phyloP scores from a whole-genome alignment of 1,140 invertebrate species.

The Nephila pilipes region DNA sequence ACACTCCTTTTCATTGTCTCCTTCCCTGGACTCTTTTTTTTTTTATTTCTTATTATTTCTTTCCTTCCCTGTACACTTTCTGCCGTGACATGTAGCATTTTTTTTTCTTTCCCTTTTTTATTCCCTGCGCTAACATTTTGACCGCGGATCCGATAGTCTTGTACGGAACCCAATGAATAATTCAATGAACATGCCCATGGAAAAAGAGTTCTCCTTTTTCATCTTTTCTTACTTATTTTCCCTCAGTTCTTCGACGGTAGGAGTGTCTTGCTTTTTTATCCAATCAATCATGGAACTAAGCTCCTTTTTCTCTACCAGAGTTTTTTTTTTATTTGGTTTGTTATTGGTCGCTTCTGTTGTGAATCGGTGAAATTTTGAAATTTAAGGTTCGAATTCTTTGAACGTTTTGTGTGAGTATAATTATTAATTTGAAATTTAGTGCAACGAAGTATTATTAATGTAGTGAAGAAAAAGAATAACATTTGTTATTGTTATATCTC shows the following conservation, averaged over 20 bases:
- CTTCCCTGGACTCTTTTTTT: background rate
- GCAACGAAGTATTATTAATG: no score
- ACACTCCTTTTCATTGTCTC: conserved; percentile 65
- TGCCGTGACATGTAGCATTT: conserved; percentile 25
- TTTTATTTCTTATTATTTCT: background rate
- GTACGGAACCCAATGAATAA: conserved; percentile 59
- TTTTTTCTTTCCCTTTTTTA: conserved; percentile 20
- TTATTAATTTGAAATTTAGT: no score
- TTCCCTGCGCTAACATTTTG: conserved; percentile 45
- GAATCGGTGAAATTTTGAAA: background rate
- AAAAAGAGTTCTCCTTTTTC: conserved; percentile 35
- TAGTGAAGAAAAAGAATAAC: no score
- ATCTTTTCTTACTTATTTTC: conserved; percentile 48
- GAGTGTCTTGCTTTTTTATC: conserved; percentile 51
- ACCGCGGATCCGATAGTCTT: conserved; percentile 49
- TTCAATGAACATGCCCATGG: conserved; percentile 58
- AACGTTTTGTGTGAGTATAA: no score
- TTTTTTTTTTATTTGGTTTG: background rate
- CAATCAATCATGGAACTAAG: conserved; percentile 58
- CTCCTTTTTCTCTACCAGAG: background rate
- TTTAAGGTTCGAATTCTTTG: no score
- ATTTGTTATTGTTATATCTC: no score
- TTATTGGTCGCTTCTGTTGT: background rate
- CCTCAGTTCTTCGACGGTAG: conserved; percentile 19
- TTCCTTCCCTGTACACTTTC: background rate